Percentiles rank a stretch among this genome's conserved stretches.
phyloP scores from a whole-genome alignment of 2,888 invertebrate genomes.

The Byasa hedistus region DNA sequence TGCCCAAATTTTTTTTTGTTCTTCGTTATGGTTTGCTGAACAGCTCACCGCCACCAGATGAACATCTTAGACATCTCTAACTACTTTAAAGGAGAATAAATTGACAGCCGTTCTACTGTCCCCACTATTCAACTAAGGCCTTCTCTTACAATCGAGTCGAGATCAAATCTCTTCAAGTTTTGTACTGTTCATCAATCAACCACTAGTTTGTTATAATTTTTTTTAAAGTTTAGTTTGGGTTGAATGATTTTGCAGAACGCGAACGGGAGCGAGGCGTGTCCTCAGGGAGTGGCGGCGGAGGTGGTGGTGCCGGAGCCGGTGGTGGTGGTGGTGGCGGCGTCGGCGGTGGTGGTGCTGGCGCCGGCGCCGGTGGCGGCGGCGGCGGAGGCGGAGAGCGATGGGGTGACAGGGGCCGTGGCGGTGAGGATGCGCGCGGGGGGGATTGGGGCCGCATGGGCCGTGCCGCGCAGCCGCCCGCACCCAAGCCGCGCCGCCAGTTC shows the following conservation, averaged over 20 bases:
- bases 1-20: too few species aligned
- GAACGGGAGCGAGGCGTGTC: conserved; percentile 44
- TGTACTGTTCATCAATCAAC: too few species aligned
- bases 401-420: conserved; percentile 62
- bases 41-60: too few species aligned
- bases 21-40: too few species aligned
- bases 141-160: too few species aligned
- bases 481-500: conserved; percentile 52
- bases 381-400: conserved; percentile 52
- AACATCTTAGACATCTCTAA: too few species aligned
- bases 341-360: conserved; percentile 57
- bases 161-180: too few species aligned
- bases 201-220: too few species aligned
- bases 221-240: neutral
- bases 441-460: conserved; percentile 68
- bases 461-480: conserved; percentile 40
- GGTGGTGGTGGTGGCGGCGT: conserved; percentile 52
- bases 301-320: too few species aligned
- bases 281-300: conserved; percentile 27
- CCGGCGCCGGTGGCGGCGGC: conserved; percentile 56
- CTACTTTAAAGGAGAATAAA: too few species aligned
- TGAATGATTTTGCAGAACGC: conserved; percentile 8
- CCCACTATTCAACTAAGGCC: too few species aligned
- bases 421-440: conserved; percentile 65
- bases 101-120: too few species aligned